Base-by-base conservation (phyloP, 2,888 invertebrate species). In the Ophioninae sp. region DNA sequence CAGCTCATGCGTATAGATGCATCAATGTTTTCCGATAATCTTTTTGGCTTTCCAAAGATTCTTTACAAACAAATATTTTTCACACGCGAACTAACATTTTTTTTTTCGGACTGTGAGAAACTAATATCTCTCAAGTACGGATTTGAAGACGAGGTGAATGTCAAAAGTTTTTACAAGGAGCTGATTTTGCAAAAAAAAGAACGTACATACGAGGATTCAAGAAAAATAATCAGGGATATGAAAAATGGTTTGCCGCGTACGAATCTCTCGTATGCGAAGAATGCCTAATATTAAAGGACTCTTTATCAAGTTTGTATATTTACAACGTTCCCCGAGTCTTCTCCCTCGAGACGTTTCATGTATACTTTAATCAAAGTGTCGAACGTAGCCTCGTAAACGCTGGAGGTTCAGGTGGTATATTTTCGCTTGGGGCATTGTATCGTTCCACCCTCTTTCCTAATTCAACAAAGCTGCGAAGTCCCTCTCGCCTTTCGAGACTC, bases 301-400 rank as follows among this genome's bases (percentile, higher is more conserved):
- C 64, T 73, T 73, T 64, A 37, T 69, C 72, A 69, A 70, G 50
- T 37, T 21, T 69, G 7, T 59, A 21, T 50, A 50, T 50, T 50
- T 59, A 21, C 37, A 20, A 50, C 21, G 30, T n/a, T 17, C 68
- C 69, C 50, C 44, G 61, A 17, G 37, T 50, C 44, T 72, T 59
- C 2, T 72, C 73, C 68, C 44, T 76, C 65, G 59, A 56, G 61
- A 39, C 56, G 73, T 64, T 77, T 57, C 23, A 50, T 69, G 21
- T 8, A 64, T 62, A 73, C 81, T 79, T 73, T 75, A 68, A 64
- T 59, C 85, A 79, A 85, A 82, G 77, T 81, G 78, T 82, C 68
- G 80, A 80, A 77, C 78, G 73, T 77, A 77, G 69, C 77, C 80
- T 61, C 44, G 62, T 61, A 57, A 78, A 61, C 39, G 50, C 56